Evolutionary conservation across 2,888 invertebrate species (phyloP).

Genomic region (Tenthredo livida): DNA sequence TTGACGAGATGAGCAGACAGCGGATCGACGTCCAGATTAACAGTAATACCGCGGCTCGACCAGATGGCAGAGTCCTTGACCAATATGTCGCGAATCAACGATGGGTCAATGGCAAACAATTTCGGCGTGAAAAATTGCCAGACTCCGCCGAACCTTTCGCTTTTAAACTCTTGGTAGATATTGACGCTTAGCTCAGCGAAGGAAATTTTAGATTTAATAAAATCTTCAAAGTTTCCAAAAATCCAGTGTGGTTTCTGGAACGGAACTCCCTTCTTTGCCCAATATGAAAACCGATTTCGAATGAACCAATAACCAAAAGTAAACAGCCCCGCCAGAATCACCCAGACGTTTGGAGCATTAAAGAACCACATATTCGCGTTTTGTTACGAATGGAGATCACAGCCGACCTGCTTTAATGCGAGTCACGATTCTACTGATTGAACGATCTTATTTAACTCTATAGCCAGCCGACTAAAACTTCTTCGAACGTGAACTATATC

Average conservation of each 20-base stretch:
- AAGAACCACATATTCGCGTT: constrained; percentile 7
- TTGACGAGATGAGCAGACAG: constrained; percentile 82
- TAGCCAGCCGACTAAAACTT: neutral
- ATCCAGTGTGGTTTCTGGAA: neutral
- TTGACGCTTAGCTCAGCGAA: constrained; percentile 82
- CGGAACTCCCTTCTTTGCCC: constrained; percentile 15
- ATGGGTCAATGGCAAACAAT: constrained; percentile 82
- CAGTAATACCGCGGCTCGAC: constrained; percentile 83
- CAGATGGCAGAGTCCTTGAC: constrained; percentile 84
- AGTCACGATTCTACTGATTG: neutral
- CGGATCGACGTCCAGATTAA: constrained; percentile 83
- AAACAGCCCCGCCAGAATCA: neutral
- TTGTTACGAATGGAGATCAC: neutral
- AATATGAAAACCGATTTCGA: neutral
- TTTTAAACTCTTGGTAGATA: constrained; percentile 45
- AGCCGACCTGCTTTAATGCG: neutral
- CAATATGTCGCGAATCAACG: constrained; percentile 81
- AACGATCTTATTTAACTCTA: neutral
- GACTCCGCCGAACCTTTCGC: constrained; percentile 79
- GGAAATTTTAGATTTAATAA: constrained; percentile 80
- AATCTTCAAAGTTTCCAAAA: constrained; percentile 82
- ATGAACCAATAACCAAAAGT: neutral
- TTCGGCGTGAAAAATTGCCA: constrained; percentile 83
- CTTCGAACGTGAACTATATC: neutral
- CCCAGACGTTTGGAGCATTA: neutral